phyloP scores from a whole-genome alignment of 1,140 invertebrate genomes.

The Drosophila bocki region DNA sequence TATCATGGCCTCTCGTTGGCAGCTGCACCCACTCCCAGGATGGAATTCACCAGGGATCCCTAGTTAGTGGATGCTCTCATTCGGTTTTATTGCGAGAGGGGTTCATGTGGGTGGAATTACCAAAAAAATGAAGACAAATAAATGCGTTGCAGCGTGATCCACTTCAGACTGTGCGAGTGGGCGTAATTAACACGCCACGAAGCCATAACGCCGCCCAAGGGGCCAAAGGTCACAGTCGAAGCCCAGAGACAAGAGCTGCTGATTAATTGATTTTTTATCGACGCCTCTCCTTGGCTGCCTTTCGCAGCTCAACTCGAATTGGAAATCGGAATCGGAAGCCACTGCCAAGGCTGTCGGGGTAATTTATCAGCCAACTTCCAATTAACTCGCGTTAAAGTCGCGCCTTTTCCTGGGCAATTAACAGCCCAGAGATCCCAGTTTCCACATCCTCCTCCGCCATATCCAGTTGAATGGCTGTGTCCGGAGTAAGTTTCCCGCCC shows the following conservation, averaged over 20 bases:
- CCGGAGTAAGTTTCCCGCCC: not conserved
- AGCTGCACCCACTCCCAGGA: slow-evolving; percentile 63
- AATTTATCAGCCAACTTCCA: slow-evolving; percentile 55
- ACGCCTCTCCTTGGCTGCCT: slow-evolving; percentile 27
- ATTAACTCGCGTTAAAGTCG: slow-evolving; percentile 56
- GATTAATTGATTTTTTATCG: slow-evolving; percentile 72
- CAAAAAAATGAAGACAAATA: not conserved
- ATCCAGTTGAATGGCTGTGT: slow-evolving; percentile 1
- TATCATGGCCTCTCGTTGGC: slow-evolving; percentile 58
- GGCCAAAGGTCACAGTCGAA: slow-evolving; percentile 51
- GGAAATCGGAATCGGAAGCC: slow-evolving; percentile 28
- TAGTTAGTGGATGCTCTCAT: slow-evolving; percentile 36
- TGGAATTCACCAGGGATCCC: slow-evolving; percentile 17
- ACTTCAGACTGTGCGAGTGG: slow-evolving; percentile 20
- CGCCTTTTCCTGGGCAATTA: slow-evolving; percentile 50
- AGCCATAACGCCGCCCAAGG: slow-evolving; percentile 51
- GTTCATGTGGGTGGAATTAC: slow-evolving; percentile 1
- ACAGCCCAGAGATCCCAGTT: slow-evolving; percentile 2
- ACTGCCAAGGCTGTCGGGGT: slow-evolving; percentile 20
- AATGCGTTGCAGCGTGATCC: slow-evolving; percentile 25
- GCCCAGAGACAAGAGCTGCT: slow-evolving; percentile 46
- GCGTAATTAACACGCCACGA: slow-evolving; percentile 46
- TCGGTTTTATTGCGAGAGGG: slow-evolving; percentile 29
- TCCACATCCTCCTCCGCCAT: not conserved
- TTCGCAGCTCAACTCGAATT: slow-evolving; percentile 2